Evolutionary conservation across 2,888 invertebrate species (phyloP).

Genomic region (Caenorhabditis angaria): DNA sequence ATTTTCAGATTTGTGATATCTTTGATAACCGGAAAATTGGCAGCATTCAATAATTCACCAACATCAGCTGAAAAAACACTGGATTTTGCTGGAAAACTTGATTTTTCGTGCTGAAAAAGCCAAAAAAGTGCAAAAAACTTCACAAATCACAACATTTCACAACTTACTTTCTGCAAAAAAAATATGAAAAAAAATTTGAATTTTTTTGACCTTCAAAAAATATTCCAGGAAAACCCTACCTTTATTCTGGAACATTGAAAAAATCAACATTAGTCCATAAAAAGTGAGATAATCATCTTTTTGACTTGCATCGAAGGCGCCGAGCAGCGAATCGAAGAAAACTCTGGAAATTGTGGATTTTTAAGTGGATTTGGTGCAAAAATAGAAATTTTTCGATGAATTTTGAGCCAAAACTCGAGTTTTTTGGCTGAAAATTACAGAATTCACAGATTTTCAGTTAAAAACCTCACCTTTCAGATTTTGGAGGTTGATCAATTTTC

Average conservation of each 20-base stretch:
- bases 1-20: too few species aligned
- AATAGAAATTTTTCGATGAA: too few species aligned
- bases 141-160: constrained; percentile 30
- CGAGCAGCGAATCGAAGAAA: constrained; percentile 87
- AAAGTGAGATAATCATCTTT: constrained; percentile 94
- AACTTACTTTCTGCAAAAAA: constrained; percentile 51
- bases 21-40: constrained; percentile 42
- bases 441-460: not conserved
- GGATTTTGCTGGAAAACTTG: not conserved
- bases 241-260: constrained; percentile 91
- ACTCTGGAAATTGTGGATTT: constrained; percentile 75
- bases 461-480: not conserved
- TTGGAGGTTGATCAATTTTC: constrained; percentile 10
- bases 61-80: constrained; percentile 52
- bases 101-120: not conserved
- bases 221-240: constrained; percentile 78
- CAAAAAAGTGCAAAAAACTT: constrained; percentile 20
- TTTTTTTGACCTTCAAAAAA: constrained; percentile 1
- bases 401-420: too few species aligned
- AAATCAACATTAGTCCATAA: constrained; percentile 88
- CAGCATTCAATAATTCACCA: constrained; percentile 51
- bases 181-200: not conserved
- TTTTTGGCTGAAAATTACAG: not conserved
- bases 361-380: too few species aligned
- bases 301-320: constrained; percentile 82